phyloP scores from a whole-genome alignment of 2,888 invertebrate species.

The Saturnia japonica region DNA sequence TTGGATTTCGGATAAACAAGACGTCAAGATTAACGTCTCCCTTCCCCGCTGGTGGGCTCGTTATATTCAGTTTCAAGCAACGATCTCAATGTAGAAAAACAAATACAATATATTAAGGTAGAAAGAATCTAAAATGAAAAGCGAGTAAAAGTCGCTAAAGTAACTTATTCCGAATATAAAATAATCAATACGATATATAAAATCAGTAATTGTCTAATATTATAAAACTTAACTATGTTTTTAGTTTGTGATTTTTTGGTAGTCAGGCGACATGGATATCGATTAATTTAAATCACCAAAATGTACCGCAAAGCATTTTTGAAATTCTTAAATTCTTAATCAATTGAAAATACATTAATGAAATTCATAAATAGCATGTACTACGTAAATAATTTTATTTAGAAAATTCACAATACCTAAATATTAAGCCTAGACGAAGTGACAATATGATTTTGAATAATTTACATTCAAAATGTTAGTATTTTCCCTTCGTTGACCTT shows the following conservation, averaged over 20 bases:
- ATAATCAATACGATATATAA: not conserved
- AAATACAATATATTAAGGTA: not conserved
- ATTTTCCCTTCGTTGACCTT: not conserved
- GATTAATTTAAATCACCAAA: not conserved
- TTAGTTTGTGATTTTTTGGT: not conserved
- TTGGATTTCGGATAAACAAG: conserved; percentile 71
- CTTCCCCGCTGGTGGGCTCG: conserved; percentile 8
- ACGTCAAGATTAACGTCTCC: conserved; percentile 53
- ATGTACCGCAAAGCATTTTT: not conserved
- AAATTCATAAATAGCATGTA: not conserved
- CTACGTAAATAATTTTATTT: not conserved
- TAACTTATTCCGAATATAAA: not conserved
- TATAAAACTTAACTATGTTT: not conserved
- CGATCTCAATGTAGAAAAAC: conserved; percentile 7
- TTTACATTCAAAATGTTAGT: not conserved
- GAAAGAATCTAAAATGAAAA: not conserved
- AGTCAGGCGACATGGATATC: not conserved
- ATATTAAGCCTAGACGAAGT: not conserved
- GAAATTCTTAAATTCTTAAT: too few relatives aligned
- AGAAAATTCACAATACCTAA: not conserved
- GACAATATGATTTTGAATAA: not conserved
- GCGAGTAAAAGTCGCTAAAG: not conserved
- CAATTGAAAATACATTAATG: not conserved
- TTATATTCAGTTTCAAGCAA: conserved; percentile 7
- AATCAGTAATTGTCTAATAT: not conserved